Base-by-base conservation (phyloP, 2,797 vertebrate species). In the Apogon talboti region DNA sequence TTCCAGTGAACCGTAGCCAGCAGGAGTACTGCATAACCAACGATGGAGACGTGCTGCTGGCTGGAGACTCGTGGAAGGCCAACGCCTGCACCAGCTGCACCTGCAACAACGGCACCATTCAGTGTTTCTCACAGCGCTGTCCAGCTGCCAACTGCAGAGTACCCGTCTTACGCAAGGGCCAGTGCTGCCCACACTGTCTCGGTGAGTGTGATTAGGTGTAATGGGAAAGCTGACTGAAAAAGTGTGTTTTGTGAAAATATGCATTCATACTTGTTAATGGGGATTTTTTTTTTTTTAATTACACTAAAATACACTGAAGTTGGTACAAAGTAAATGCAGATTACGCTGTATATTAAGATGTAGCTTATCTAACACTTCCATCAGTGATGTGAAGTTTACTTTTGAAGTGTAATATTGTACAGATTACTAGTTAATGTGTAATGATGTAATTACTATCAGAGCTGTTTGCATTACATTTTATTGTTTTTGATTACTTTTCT, bases 81-180 rank as follows among this genome's bases (percentile, higher is more conserved):
- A 93, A 95, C 51, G 91, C 92, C 76, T 95, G 94, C 89, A 95
- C 92, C 82, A 95, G 94, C 91, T 95, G 94, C 84, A 91, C 91
- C 78, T 95, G 94, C 87, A 91, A 83, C 75, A 93, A 93, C 61
- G 93, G 93, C 78, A 94, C 87, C 66, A 87, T 95, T 82, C 90
- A 92, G 88, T 95, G 94, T 74, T 95, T 95, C 89, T 93, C 92
- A 2, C 94, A 94, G 82, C 89, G 79, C 55, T 95, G 94, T 72
- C 92, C 91, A 0, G 76, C 91, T 8, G 91, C 91, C 68, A 88
- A 78, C 78, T 95, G 94, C 88, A 83, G 94, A 71, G 91, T 95
- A 50, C 94, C 94, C 5, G 92, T 95, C 46, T 85, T 95, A 62
- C 92, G 93, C 66, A 95, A 95, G 81, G 94, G 94, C 79, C 94